Base-by-base conservation (phyloP, 2,888 invertebrate genomes). In the Seira sanloemensis region DNA sequence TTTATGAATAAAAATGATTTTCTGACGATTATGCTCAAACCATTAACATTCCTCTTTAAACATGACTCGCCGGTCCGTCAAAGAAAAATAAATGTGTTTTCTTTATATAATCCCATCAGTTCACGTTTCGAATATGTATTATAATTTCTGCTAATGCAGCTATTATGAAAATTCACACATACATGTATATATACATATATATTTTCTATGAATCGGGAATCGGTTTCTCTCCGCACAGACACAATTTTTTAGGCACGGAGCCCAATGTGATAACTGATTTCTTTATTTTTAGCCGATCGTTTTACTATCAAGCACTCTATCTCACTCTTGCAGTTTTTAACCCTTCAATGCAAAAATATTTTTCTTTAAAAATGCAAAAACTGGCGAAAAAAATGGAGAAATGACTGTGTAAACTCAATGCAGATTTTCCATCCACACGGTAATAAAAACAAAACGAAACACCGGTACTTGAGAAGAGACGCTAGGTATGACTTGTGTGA, bases 261-360 rank as follows among this genome's bases (percentile, higher is more conserved):
- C 80, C 80, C 80, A 80, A 80, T 73, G 54, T 54, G 80, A 80
- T 80, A 80, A 73, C 67, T 73, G 73, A 80, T 62, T 69, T 80
- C 50, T 79, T 79, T 79, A 79, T 79, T 79, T 79, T 79, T 79
- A 79, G 78, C 72, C 78, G 69, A 26, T 78, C 69, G 78, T 24
- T 78, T 69, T 21, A 23, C 27, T 69, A n/a, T 25, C 58, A 68
- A 27, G 37, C 37, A 37, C 37, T 37, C 12, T 37, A 37, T 7
- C 4, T 12, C 37, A 37, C 12, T 4, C 37, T 37, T n/a, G n/a
- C n/a, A n/a, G n/a, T n/a, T n/a, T n/a, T 7, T 37, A 37, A 7
- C 37, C 37, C 4, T 12, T 37, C 37, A 37, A 37, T 4, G 12
- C 37, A 37, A n/a, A n/a, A n/a, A n/a, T n/a, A n/a, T n/a, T n/a